Evolutionary conservation across 2,113 vertebrate genomes (phyloP), one percentile per base, ranked within the genome.

Genomic region (Agapornis roseicollis): DNA sequence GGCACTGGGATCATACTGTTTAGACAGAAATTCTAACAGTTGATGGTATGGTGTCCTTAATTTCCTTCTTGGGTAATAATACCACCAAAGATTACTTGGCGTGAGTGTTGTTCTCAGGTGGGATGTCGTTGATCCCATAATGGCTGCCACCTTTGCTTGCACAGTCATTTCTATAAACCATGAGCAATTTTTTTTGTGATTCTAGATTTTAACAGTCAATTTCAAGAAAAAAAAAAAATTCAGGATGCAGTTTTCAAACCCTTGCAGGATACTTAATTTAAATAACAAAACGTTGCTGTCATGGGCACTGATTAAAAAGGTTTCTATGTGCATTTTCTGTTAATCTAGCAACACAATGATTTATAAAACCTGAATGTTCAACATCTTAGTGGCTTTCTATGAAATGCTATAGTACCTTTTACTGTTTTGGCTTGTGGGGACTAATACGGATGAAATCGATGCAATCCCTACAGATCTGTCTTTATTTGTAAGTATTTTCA

Each of bases 111-210:
- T 90, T 93, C 76, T 61, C 63, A 83, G 76, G 71, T 93, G 71
- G 71, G 88, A 74, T 93, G 86, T 56, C 84, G 72, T 71, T 94
- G 80, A 77, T 92, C 42, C 80, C 80, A 65, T 84, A 87, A 91
- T 88, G 97, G 96, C 90, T 96, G 74, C 70, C 81, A 93, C 76
- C 78, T 96, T 87, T 88, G 73, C 76, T 83, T 90, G 28, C 90
- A 87, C 2, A 83, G 44, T 47, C 66, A 90, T 96, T 96, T 89
- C 22, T 79, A 55, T 64, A 61, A 87, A 42, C 53, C 27, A 71
- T 20, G 28, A 52, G 10, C 93, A 85, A 46, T 87, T 35, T 80
- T 91, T 91, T 80, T 61, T 52, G 20, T 86, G 50, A 71, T 71
- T 90, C 80, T 82, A 74, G 29, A 39, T 82, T 52, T 12, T 78